Conservation (phyloP, 2,888 invertebrate genomes). For the Agrochola litura region DNA sequence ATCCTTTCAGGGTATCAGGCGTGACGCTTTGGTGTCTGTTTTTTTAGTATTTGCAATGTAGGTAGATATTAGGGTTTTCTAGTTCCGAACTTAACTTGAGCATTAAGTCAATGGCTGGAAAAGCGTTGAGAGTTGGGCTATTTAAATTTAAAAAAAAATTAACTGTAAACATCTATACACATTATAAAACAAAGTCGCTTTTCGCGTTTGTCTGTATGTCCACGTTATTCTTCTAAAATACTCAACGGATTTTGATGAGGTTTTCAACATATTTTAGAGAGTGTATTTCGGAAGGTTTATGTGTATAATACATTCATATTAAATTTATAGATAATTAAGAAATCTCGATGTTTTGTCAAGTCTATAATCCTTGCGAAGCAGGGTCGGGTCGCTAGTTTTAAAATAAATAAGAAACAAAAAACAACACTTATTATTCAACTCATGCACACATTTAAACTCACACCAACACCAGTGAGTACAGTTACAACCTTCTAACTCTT, state of each 20-base stretch:
- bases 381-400: neutral
- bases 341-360: too few species aligned
- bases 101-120: neutral
- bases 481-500: conserved; percentile 54
- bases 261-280: too few species aligned
- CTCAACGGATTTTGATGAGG: too few species aligned
- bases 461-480: conserved; percentile 22
- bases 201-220: too few species aligned
- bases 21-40: neutral
- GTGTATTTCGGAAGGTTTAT: too few species aligned
- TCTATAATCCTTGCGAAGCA: too few species aligned
- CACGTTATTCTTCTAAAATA: too few species aligned
- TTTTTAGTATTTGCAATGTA: too few species aligned
- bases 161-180: neutral
- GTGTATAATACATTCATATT: too few species aligned
- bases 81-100: neutral
- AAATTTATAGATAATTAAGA: too few species aligned
- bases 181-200: too few species aligned
- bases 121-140: too few species aligned
- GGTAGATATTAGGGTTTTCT: neutral
- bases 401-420: neutral
- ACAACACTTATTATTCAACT: conserved; percentile 19
- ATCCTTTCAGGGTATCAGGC: neutral
- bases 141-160: neutral
- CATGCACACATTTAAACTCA: conserved; percentile 20